Base-by-base conservation (phyloP, 2,113 vertebrate species). In the Toxotes chatareus region DNA sequence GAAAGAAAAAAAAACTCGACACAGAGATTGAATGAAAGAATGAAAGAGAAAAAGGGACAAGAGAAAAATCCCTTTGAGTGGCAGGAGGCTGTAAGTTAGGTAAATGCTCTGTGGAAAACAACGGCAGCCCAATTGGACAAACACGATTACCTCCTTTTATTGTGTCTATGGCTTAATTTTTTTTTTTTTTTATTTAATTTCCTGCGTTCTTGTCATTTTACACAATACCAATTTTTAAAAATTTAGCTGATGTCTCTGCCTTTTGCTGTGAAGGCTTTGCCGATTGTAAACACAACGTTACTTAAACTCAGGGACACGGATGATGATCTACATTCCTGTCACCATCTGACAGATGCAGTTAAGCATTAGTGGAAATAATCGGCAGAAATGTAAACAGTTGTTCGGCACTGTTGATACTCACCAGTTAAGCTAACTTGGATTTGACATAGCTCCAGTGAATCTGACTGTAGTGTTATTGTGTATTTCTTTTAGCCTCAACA, bases 21-120 rank as follows among this genome's bases (percentile, higher is more conserved):
- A 89, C 90, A 93, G 91, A 93, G 92, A 94, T 89, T 93, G 94
- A 95, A 94, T 94, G 94, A 95, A 94, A 93, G 92, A 94, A 91
- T 80, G 88, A 90, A 92, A 91, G 92, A 92, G 87, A 90, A 86
- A 90, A 88, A 51, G 65, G 90, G 88, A 92, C 86, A 87, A 91
- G 88, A 90, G 90, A 89, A 77, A 93, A 94, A 95, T 91, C 89
- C 89, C 84, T 94, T 85, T 91, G 92, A 93, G 79, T 94, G 93
- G 90, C 92, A 89, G 92, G 88, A 94, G 93, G 90, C 91, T 78
- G 88, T 89, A 87, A 92, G 83, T 87, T 92, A 94, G 92, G 91
- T 94, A 94, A 94, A 94, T 46, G 84, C 82, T 84, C 69, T 63
- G 85, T 80, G 88, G 85, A 91, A 82, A 90, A 93, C 88, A 94